Conservation (phyloP, 2,113 vertebrate genomes). For the Tyrannus savana region DNA sequence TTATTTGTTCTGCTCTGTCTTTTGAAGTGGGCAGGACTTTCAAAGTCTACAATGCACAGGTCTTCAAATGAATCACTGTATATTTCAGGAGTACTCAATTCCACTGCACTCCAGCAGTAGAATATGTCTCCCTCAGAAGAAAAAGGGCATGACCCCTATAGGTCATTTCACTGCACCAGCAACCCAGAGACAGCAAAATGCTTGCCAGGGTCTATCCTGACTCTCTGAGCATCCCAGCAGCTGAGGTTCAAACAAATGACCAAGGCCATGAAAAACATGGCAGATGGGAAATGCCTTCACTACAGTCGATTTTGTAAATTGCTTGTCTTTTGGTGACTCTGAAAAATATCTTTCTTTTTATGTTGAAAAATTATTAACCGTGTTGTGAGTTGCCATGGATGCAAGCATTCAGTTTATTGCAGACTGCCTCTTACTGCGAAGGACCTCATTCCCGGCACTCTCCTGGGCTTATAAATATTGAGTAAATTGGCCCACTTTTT, state of each 20-base stretch:
- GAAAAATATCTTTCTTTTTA: neutral
- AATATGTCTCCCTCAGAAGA: neutral
- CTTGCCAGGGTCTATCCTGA: accelerated
- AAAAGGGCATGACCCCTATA: neutral
- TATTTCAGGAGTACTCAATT: neutral
- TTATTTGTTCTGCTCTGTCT: neutral
- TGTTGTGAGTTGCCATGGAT: constrained; percentile 54
- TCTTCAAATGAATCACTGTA: neutral
- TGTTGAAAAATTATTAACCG: constrained; percentile 3
- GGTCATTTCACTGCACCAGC: neutral
- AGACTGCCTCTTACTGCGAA: neutral
- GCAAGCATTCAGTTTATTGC: neutral
- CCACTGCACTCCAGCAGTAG: accelerated
- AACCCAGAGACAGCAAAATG: neutral
- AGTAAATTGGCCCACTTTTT: constrained; percentile 1
- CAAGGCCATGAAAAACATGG: neutral
- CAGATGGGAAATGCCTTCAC: neutral
- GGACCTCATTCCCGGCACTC: neutral
- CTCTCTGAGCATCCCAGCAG: neutral
- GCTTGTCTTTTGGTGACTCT: neutral
- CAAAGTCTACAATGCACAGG: neutral
- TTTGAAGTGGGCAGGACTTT: neutral
- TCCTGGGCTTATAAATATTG: constrained; percentile 27
- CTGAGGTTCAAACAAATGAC: neutral
- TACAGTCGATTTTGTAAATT: neutral